Conservation (phyloP, 2,113 vertebrate species). For the Zootoca vivipara region DNA sequence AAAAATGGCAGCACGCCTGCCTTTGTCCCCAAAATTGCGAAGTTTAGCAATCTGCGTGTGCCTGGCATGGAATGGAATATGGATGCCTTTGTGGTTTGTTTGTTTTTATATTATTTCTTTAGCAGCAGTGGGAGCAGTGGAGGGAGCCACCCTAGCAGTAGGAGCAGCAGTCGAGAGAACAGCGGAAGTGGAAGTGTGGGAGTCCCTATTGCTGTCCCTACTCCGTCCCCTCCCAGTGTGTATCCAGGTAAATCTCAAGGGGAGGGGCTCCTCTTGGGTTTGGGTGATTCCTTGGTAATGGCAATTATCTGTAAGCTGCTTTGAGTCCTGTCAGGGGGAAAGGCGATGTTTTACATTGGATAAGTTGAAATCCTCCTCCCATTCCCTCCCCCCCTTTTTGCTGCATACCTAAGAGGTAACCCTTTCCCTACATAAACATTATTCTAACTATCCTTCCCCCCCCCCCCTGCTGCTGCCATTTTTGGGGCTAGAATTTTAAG, state of each 20-base stretch:
- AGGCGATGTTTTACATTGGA: slow-evolving; percentile 34
- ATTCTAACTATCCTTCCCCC: slow-evolving; percentile 41
- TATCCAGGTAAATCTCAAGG: slow-evolving; percentile 88
- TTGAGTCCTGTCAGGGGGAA: background rate
- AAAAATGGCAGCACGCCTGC: slow-evolving; percentile 8
- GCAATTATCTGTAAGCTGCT: background rate
- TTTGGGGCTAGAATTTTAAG: slow-evolving; percentile 54
- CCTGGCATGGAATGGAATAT: background rate
- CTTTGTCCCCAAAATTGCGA: slow-evolving; percentile 4
- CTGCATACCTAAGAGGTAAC: slow-evolving; percentile 40
- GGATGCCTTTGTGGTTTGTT: slow-evolving; percentile 48
- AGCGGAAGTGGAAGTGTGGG: slow-evolving; percentile 98
- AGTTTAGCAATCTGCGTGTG: background rate
- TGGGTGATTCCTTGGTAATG: background rate
- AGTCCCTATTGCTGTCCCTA: slow-evolving; percentile 91
- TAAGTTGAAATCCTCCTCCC: slow-evolving; percentile 33
- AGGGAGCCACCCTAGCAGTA: slow-evolving; percentile 96
- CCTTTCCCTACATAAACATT: slow-evolving; percentile 52
- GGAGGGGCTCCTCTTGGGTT: background rate
- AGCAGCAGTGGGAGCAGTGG: slow-evolving; percentile 96
- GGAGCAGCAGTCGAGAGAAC: slow-evolving; percentile 99
- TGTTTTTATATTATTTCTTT: slow-evolving; percentile 52
- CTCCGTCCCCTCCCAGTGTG: slow-evolving; percentile 92
- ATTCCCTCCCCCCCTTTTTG: slow-evolving; percentile 38
- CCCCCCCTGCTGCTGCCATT: background rate